phyloP scores from a whole-genome alignment of 2,888 invertebrate genomes.

The Catocala sponsa region DNA sequence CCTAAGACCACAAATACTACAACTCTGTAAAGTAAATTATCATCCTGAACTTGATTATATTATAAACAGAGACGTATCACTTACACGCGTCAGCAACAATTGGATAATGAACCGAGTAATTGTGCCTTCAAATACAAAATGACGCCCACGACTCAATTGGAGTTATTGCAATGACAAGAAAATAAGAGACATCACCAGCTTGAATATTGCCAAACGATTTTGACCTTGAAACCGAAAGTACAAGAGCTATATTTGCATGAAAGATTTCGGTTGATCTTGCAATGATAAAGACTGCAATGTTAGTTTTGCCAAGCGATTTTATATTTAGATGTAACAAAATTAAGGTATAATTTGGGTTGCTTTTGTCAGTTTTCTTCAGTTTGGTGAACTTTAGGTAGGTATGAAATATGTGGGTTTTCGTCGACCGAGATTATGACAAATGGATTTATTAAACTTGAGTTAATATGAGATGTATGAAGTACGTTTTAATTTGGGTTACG shows the following conservation, averaged over 20 bases:
- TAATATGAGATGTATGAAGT: constrained; percentile 32
- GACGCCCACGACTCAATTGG: constrained; percentile 49
- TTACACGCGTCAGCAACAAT: constrained; percentile 55
- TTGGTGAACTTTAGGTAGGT: not conserved
- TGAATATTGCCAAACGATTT: not conserved
- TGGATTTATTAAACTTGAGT: constrained; percentile 27
- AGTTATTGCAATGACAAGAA: constrained; percentile 28
- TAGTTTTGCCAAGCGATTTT: constrained; percentile 7
- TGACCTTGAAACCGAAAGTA: not conserved
- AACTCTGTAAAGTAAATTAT: not conserved
- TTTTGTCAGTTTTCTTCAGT: not conserved
- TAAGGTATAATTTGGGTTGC: not conserved
- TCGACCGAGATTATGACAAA: constrained; percentile 35
- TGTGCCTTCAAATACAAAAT: constrained; percentile 35
- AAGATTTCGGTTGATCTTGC: constrained; percentile 3
- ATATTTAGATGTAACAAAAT: not conserved
- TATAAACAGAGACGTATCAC: constrained; percentile 46
- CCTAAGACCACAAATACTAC: not conserved
- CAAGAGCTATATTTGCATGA: not conserved
- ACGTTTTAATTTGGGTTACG: constrained; percentile 43
- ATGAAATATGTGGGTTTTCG: constrained; percentile 19
- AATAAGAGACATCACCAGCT: constrained; percentile 8
- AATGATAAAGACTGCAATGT: too few species aligned
- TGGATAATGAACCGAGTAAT: constrained; percentile 54
- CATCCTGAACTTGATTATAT: constrained; percentile 34